A percentile compares a stretch with the other conserved stretches of the same genome.
These are phyloP conservation scores for Tetragonula carbonaria DNA, from an alignment of 2,888 invertebrate genomes.

Conservation along the genomic window DNA sequence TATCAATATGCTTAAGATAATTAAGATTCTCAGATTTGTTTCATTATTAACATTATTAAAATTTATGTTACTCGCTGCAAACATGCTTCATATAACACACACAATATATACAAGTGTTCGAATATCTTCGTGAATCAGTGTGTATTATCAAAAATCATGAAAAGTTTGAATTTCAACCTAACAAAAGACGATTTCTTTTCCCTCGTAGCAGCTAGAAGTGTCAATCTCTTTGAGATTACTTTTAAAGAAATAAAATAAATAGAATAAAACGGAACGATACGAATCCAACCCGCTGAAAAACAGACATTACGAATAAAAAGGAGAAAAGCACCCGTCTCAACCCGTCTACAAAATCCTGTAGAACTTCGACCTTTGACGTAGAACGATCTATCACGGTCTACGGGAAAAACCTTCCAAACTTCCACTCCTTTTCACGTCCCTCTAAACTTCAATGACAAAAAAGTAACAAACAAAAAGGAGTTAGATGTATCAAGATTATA, in stretches of 20 bases:
- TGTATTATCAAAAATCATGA: too few relatives aligned
- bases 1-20: too few relatives aligned
- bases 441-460: neutral
- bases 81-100: too few relatives aligned
- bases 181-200: neutral
- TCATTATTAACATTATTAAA: too few relatives aligned
- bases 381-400: neutral
- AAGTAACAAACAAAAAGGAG: neutral
- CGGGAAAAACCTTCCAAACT: neutral
- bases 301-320: neutral
- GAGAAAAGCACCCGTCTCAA: neutral
- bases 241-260: neutral
- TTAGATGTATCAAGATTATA: neutral
- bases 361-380: constrained; percentile 3
- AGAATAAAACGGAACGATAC: neutral
- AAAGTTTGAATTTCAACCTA: neutral
- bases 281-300: neutral
- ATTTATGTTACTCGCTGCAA: too few relatives aligned
- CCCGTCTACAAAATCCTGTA: neutral
- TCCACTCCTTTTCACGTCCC: neutral
- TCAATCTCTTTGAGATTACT: neutral
- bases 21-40: too few relatives aligned
- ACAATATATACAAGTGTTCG: too few relatives aligned
- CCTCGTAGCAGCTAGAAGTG: neutral
- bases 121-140: too few relatives aligned